phyloP scores from a whole-genome alignment of 2,888 invertebrate genomes.

The Dugesia japonica region DNA sequence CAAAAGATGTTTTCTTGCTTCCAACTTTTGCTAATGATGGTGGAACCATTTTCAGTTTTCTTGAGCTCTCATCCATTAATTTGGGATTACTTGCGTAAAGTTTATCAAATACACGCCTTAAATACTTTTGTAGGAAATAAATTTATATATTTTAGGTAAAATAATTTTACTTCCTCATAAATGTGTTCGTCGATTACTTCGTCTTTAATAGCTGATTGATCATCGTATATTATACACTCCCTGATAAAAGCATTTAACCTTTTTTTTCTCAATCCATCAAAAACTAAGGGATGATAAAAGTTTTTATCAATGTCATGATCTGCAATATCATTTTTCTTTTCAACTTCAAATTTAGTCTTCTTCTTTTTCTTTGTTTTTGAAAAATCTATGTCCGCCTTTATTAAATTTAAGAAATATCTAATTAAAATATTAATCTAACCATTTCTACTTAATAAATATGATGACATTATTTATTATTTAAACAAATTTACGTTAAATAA shows the following conservation, averaged over 20 bases:
- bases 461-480: too few species aligned
- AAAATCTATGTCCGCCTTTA: not conserved
- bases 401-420: too few species aligned
- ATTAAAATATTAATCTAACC: too few species aligned
- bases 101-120: conserved; percentile 86
- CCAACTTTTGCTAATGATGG: conserved; percentile 67
- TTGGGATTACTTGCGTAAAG: conserved; percentile 97
- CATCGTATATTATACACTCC: not conserved
- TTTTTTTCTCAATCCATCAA: not conserved
- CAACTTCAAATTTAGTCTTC: not conserved
- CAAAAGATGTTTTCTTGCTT: conserved; percentile 95
- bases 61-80: conserved; percentile 93
- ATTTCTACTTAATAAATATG: too few species aligned
- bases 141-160: not conserved
- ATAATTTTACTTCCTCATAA: not conserved
- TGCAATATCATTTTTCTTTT: not conserved
- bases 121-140: conserved; percentile 36
- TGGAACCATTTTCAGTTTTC: conserved; percentile 94
- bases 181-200: not conserved
- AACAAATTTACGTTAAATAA: too few species aligned
- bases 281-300: not conserved
- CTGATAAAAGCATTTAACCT: not conserved
- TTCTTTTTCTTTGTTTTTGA: not conserved
- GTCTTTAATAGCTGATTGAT: not conserved
- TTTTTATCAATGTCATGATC: not conserved